Evolutionary conservation across 2,113 vertebrate genomes (phyloP).

Genomic region (Zapus hudsonius): DNA sequence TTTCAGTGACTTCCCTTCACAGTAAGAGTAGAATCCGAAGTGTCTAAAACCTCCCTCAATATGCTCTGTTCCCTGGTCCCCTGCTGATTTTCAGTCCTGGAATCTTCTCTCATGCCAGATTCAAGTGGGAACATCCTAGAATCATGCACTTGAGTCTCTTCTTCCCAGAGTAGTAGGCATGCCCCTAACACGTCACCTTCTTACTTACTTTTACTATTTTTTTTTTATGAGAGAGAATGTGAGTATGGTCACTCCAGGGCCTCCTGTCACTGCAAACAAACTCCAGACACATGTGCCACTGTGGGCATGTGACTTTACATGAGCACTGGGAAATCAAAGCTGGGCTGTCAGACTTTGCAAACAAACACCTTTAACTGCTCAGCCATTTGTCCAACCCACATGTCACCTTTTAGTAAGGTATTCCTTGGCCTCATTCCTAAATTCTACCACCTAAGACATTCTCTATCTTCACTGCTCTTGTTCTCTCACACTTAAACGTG

Average conservation of each 20-base stretch:
- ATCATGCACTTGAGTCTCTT: too few relatives aligned
- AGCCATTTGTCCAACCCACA: too few relatives aligned
- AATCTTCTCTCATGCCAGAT: too few relatives aligned
- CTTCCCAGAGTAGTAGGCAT: background rate
- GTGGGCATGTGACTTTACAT: too few relatives aligned
- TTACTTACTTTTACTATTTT: too few relatives aligned
- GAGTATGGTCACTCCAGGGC: too few relatives aligned
- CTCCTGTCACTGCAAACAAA: too few relatives aligned
- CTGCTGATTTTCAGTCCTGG: background rate
- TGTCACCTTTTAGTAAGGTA: background rate
- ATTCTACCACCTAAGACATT: background rate
- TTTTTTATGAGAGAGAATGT: too few relatives aligned
- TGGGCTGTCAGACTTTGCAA: background rate
- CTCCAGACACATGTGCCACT: too few relatives aligned
- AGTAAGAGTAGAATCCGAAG: background rate
- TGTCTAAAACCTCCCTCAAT: background rate
- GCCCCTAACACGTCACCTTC: background rate
- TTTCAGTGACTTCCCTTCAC: background rate
- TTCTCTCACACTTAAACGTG: background rate
- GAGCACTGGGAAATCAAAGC: too few relatives aligned
- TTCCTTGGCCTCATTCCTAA: background rate
- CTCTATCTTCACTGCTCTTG: background rate
- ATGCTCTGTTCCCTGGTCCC: fast-evolving
- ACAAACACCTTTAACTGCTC: too few relatives aligned
- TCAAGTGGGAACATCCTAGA: too few relatives aligned